These are phyloP conservation scores for Papilio glaucus DNA, from an alignment of 1,140 invertebrate genomes.

Conservation along the genomic window DNA sequence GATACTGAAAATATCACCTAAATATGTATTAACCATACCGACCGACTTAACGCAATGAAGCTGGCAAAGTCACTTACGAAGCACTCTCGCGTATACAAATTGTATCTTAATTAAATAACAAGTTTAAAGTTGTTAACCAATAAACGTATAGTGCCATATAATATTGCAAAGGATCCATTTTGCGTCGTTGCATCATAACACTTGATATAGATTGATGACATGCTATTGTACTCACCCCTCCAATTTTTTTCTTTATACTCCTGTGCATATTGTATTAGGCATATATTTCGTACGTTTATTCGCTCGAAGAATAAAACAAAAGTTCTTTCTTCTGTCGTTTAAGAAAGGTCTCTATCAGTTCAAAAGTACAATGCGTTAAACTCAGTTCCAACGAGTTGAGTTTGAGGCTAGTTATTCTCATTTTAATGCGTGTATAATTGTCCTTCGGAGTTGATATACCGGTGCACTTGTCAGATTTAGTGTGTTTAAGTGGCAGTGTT, in stretches of 20 bases:
- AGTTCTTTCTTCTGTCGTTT: conserved; percentile 1
- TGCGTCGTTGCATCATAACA: conserved; percentile 60
- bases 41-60: conserved; percentile 4
- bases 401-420: background rate
- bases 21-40: background rate
- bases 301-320: conserved; percentile 9
- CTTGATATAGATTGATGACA: conserved; percentile 76
- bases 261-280: background rate
- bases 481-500: too few species aligned
- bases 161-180: conserved; percentile 64
- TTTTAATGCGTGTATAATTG: background rate
- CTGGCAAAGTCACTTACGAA: conserved; percentile 10
- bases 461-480: too few species aligned
- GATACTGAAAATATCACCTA: conserved; percentile 34
- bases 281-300: conserved; percentile 14
- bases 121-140: conserved; percentile 51
- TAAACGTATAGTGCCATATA: conserved; percentile 54
- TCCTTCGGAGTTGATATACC: background rate
- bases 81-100: conserved; percentile 34
- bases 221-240: conserved; percentile 40
- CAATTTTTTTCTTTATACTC: conserved; percentile 23
- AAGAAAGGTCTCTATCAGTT: conserved; percentile 9
- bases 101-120: conserved; percentile 60
- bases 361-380: background rate
- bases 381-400: too few species aligned